A percentile compares a stretch with the other conserved stretches of the same genome.
Conservation (phyloP, 2,797 vertebrate species). For the Echeneis naucrates region DNA sequence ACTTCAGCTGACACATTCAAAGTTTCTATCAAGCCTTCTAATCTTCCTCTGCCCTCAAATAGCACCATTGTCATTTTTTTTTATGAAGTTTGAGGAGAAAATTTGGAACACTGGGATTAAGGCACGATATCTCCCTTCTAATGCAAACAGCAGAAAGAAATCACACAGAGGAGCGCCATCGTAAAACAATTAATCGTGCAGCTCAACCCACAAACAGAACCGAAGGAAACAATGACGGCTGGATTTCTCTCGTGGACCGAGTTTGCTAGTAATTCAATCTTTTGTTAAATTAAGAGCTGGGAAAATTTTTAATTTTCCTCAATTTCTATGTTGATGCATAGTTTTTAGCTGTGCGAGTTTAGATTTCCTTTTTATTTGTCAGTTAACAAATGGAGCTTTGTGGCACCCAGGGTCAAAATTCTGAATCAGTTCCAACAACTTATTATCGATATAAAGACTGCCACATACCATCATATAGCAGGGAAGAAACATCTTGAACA, state of each 20-base stretch:
- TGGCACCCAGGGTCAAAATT: background rate
- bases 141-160: slow-evolving; percentile 3
- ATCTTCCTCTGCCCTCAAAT: background rate
- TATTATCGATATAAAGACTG: background rate
- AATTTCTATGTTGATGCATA: background rate
- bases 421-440: background rate
- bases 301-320: background rate
- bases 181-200: slow-evolving; percentile 2
- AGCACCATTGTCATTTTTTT: background rate
- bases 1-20: background rate
- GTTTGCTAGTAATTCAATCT: background rate
- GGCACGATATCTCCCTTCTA: background rate
- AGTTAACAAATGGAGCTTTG: background rate
- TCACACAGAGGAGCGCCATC: background rate
- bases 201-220: background rate
- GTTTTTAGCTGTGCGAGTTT: background rate
- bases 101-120: background rate
- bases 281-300: background rate
- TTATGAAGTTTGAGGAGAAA: background rate
- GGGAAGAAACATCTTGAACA: slow-evolving; percentile 11
- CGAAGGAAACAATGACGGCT: background rate
- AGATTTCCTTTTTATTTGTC: background rate
- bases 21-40: background rate
- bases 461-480: background rate
- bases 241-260: background rate